phyloP scores from a whole-genome alignment of 2,797 vertebrate genomes.

The Diplodus sargus region DNA sequence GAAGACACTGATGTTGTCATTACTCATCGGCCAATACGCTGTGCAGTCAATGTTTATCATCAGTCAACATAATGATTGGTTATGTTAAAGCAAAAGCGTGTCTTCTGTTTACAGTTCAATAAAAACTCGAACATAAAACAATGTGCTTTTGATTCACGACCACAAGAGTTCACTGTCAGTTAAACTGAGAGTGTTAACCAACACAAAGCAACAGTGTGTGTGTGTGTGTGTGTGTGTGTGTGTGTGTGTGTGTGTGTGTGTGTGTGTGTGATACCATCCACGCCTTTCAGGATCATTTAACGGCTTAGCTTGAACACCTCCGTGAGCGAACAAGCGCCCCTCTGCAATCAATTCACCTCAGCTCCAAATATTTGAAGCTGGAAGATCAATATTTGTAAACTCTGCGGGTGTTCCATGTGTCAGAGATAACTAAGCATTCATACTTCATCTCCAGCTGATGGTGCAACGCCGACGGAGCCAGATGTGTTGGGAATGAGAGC shows the following conservation, averaged over 20 bases:
- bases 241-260: neutral
- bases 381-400: conserved; percentile 42
- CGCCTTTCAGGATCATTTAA: conserved; percentile 29
- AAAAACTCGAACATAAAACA: neutral
- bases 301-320: conserved; percentile 11
- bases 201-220: neutral
- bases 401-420: conserved; percentile 10
- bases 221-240: neutral
- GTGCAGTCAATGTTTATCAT: too few species aligned
- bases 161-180: neutral
- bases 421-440: conserved; percentile 37
- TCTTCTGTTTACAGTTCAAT: too few species aligned
- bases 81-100: too few species aligned
- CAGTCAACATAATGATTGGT: too few species aligned
- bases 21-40: too few species aligned
- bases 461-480: conserved; percentile 51
- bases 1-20: too few species aligned
- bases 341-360: conserved; percentile 29
- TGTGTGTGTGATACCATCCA: neutral
- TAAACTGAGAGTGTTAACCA: conserved; percentile 7
- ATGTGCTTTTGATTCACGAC: neutral
- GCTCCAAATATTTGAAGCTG: conserved; percentile 38
- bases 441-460: conserved; percentile 30
- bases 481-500: conserved; percentile 52
- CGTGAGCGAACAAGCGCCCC: neutral